A percentile compares a stretch with the other conserved stretches of the same genome.
Conservation (phyloP, 2,113 vertebrate species). For the Notothenia rossii region DNA sequence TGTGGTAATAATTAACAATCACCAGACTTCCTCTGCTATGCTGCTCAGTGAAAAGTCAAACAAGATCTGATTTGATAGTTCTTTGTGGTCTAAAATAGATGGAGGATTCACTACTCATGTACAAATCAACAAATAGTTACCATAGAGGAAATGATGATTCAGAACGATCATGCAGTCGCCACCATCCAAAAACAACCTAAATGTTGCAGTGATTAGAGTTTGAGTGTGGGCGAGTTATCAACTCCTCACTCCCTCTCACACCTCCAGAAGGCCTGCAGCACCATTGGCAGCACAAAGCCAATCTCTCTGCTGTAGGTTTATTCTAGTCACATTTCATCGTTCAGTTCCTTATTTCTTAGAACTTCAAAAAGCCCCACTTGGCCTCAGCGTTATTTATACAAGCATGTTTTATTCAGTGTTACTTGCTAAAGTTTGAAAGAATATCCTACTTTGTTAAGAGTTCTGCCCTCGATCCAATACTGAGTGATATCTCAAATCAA, state of each 20-base stretch:
- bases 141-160: not conserved
- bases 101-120: not conserved
- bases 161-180: not conserved
- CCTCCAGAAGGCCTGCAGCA: not conserved
- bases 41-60: not conserved
- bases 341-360: conserved; percentile 8
- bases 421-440: not conserved
- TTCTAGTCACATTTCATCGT: not conserved
- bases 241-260: not conserved
- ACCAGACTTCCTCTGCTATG: conserved; percentile 14
- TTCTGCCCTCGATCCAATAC: not conserved
- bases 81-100: not conserved
- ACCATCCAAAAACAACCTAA: not conserved
- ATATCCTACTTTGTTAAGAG: not conserved
- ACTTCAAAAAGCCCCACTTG: not conserved
- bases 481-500: not conserved
- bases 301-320: not conserved
- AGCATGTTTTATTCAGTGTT: conserved; percentile 1
- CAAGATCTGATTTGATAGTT: not conserved
- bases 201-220: not conserved
- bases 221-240: not conserved
- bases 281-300: not conserved
- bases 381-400: not conserved
- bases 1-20: conserved; percentile 20
- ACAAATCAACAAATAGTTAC: not conserved